Evolutionary conservation across 2,113 vertebrate species (phyloP), one percentile per base, ranked within the genome.

Genomic region (Stigmatopora argus): DNA sequence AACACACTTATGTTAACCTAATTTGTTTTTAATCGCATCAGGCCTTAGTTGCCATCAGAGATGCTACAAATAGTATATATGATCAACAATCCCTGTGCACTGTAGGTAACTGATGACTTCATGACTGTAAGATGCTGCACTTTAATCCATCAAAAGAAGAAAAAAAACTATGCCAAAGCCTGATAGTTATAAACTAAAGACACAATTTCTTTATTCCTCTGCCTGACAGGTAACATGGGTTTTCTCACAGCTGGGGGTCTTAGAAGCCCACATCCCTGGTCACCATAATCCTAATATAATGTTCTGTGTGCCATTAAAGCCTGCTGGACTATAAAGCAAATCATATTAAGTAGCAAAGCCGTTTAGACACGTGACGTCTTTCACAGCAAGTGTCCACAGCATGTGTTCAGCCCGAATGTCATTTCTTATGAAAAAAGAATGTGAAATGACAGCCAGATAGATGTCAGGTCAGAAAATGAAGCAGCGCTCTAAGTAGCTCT

Each of bases 301-400:
- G 65, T 68, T 69, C 70, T 38, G 41, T 66, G 60, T 45, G 34
- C 69, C 64, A 55, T 75, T 67, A 83, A 82, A 70, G 78, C 75
- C 74, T 76, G 71, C 82, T 83, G 78, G 71, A 70, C 69, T 78
- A 62, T 44, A 73, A 88, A 80, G 78, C 53, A 77, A 83, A 82
- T 75, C 72, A 81, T 70, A 85, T 84, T 78, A 82, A 75, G 75
- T 74, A 83, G 70, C 59, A 62, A 72, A 66, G 63, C 65, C 65
- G 80, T 86, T 82, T 67, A 70, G 83, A 83, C 82, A 67, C 71
- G 74, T 75, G 66, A 74, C 70, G 7, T 85, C 77, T 69, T 82
- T 78, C 71, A 79, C 73, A 73, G 79, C 60, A 66, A 81, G 82
- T 73, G 48, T 47, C 45, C 83, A 48, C 85, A 83, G 85, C 62